Evolutionary conservation across 2,888 invertebrate species (phyloP), one percentile per base, ranked within the genome.

Genomic region (Panzeria rudis): DNA sequence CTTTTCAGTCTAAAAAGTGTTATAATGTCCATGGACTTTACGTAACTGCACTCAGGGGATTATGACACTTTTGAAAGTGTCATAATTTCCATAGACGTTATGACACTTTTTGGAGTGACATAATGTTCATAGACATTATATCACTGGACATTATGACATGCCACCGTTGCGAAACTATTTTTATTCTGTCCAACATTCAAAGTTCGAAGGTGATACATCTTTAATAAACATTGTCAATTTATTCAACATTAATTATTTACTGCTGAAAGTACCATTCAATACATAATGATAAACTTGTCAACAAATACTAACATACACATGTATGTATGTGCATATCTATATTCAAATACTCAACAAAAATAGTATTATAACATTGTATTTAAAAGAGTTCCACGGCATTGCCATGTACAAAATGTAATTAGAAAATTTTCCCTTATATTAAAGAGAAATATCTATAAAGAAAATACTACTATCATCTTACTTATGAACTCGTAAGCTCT

Each of bases 361-460:
- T 52, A 15, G 1, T 52, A 52, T 23, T 25, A 50, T 52, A 15
- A 0, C 41, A 52, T 23, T 25, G 5, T 17, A 8, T 6, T 15
- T 11, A 59, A 54, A 44, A 25, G 20, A 61, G 29, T 56, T 56
- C 25, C 35, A 61, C 44, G 29, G 81, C 54, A 77, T 84, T 84
- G 84, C 77, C 81, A 81, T 38, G 47, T 64, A 1, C 0, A 35
- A 59, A 47, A 32, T 61, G 0, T 2, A 32, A n/a, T 17, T 8
- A 11, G 15, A 32, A 1, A 15, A 44, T 25, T 20, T 5, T 5
- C 8, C 4, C 38, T 23, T 3, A n/a, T 50, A 23, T 3, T 0
- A 35, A 78, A 69, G 69, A 78, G 69, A 23, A 35, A 8, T 32
- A 8, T 3, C 13, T 25, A 0, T 2, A 11, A 32, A 0, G 11